phyloP scores from a whole-genome alignment of 1,140 invertebrate species.

The Sycophila sp. region DNA sequence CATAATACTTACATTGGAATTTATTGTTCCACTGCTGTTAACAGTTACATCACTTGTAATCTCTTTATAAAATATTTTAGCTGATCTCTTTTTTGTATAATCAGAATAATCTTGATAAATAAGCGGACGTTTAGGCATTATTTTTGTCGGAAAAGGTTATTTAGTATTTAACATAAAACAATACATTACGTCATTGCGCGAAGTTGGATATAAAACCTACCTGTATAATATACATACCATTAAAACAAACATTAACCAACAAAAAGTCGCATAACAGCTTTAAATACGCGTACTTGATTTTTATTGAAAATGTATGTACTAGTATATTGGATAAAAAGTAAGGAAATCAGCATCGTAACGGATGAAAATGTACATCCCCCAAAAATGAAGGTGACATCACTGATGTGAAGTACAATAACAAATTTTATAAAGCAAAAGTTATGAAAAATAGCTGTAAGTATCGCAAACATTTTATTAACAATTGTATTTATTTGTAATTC shows the following conservation, averaged over 20 bases:
- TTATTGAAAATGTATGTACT: not conserved
- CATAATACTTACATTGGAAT: not conserved
- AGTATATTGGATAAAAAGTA: not conserved
- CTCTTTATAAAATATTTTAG: not conserved
- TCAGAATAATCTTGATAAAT: not conserved
- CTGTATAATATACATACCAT: not conserved
- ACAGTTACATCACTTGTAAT: not conserved
- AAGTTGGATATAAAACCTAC: not conserved
- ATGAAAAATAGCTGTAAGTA: not conserved
- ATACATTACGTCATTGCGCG: not conserved
- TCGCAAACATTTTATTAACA: not conserved
- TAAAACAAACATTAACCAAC: not conserved
- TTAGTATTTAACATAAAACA: not conserved
- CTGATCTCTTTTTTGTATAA: not conserved
- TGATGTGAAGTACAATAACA: not conserved
- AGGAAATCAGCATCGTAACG: not conserved
- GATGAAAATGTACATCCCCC: not conserved
- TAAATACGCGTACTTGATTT: too few species aligned
- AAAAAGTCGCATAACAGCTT: too few species aligned
- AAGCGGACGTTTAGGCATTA: not conserved
- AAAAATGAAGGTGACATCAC: not conserved
- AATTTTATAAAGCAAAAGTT: not conserved
- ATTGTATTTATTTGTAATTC: not conserved
- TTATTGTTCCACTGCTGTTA: not conserved
- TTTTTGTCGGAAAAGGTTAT: not conserved